Evolutionary conservation across 1,140 invertebrate genomes (phyloP).

Genomic region (Eubasilissa regina): DNA sequence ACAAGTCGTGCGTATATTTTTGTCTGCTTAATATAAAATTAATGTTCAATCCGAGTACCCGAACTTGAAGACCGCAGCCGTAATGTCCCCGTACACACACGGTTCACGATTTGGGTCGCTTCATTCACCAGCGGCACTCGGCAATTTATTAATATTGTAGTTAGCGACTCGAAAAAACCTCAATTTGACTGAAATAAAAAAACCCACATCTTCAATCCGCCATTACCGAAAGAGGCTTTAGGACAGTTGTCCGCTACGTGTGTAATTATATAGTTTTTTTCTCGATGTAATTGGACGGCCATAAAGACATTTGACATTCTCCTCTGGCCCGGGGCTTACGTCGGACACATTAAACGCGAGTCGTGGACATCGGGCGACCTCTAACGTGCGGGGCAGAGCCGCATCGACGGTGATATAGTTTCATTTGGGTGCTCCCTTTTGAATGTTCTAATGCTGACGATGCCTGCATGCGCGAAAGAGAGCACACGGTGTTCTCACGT

Average conservation of each 20-base stretch:
- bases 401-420: slow-evolving; percentile 1
- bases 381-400: slow-evolving; percentile 18
- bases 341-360: slow-evolving; percentile 7
- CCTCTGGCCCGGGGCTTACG: slow-evolving; percentile 44
- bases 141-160: slow-evolving; percentile 8
- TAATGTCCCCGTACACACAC: too few relatives aligned
- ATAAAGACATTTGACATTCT: slow-evolving; percentile 60
- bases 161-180: slow-evolving; percentile 13
- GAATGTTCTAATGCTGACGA: too few relatives aligned
- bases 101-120: slow-evolving; percentile 5
- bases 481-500: too few relatives aligned
- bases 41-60: too few relatives aligned
- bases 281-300: slow-evolving; percentile 56
- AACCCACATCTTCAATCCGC: slow-evolving; percentile 27
- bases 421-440: not conserved
- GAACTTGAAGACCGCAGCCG: too few relatives aligned
- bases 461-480: too few relatives aligned
- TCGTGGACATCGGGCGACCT: slow-evolving; percentile 26
- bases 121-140: not conserved
- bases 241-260: slow-evolving; percentile 41
- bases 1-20: not conserved
- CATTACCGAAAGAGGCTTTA: slow-evolving; percentile 35
- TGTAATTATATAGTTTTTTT: slow-evolving; percentile 56
- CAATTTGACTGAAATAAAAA: slow-evolving; percentile 17
- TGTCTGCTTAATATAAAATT: not conserved